phyloP scores from a whole-genome alignment of 2,797 vertebrate genomes.

The Melanogrammus aeglefinus region DNA sequence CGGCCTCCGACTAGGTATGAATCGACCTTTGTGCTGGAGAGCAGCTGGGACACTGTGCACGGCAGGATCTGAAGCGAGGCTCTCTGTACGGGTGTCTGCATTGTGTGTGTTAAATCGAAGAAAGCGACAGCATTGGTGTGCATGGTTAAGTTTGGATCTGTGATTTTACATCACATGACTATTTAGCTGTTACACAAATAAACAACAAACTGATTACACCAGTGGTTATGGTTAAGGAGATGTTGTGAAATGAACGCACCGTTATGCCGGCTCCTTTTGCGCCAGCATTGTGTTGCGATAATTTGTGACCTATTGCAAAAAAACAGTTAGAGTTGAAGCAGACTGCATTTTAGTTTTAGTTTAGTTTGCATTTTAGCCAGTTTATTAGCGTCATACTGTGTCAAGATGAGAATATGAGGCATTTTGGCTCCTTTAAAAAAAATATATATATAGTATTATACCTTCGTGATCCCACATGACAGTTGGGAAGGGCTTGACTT shows the following conservation, averaged over 20 bases:
- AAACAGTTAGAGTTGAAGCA: not conserved
- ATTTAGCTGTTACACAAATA: not conserved
- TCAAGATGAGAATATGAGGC: not conserved
- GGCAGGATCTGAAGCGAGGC: constrained; percentile 40
- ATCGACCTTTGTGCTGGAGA: constrained; percentile 34
- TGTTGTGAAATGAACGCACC: not conserved
- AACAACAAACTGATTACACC: not conserved
- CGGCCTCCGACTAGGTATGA: constrained; percentile 34
- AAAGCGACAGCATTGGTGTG: not conserved
- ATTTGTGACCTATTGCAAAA: not conserved
- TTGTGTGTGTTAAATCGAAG: not conserved
- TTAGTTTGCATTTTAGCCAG: too few relatives aligned
- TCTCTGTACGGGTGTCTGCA: constrained; percentile 29
- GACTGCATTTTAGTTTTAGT: not conserved
- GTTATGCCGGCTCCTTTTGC: not conserved
- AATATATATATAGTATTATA: not conserved
- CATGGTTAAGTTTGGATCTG: not conserved
- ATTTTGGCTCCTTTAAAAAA: not conserved
- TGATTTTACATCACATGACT: not conserved
- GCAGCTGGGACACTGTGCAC: constrained; percentile 66
- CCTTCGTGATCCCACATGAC: not conserved
- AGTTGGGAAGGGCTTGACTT: not conserved
- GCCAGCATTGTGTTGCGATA: not conserved
- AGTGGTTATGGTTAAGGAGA: not conserved
- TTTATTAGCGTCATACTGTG: not conserved